A percentile compares a stretch with the other conserved stretches of the same genome.
Conservation (phyloP, 2,888 invertebrate species). For the Hoplodrina ambigua region DNA sequence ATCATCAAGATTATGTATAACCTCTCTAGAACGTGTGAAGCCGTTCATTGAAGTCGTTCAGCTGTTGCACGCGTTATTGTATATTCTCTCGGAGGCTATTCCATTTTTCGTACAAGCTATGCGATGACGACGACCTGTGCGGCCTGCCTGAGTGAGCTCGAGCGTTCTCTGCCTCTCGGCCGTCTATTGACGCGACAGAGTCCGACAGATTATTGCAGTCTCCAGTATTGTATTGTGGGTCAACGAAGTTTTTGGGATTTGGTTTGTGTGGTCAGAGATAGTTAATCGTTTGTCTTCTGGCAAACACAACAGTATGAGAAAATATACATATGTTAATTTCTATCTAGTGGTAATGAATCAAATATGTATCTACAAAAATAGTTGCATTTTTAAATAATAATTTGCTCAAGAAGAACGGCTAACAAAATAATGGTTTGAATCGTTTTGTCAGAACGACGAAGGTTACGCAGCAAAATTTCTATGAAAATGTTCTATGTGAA, state of each 20-base stretch:
- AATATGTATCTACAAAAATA: constrained; percentile 90
- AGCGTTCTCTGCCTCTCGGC: constrained; percentile 37
- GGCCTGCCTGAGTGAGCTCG: constrained; percentile 50
- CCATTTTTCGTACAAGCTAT: constrained; percentile 71
- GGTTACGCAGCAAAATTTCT: constrained; percentile 72
- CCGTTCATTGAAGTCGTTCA: constrained; percentile 18
- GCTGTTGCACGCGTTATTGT: constrained; percentile 10
- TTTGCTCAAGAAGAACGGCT: constrained; percentile 76
- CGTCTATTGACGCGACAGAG: constrained; percentile 31
- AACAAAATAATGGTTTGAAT: constrained; percentile 70
- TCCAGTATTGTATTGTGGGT: constrained; percentile 55
- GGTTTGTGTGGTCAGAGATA: constrained; percentile 80
- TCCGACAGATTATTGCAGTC: constrained; percentile 39
- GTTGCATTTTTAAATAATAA: constrained; percentile 86
- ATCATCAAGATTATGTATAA: constrained; percentile 52
- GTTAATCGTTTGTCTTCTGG: constrained; percentile 79
- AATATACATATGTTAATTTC: constrained; percentile 85
- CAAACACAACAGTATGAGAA: constrained; percentile 87
- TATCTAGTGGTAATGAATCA: constrained; percentile 88
- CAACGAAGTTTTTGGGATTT: constrained; percentile 72
- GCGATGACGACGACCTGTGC: constrained; percentile 51
- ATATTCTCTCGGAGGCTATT: constrained; percentile 69
- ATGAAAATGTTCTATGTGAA: constrained; percentile 74
- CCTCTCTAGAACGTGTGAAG: constrained; percentile 41
- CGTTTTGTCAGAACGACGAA: constrained; percentile 66